These are phyloP conservation scores for Chromobotia macracanthus DNA, from an alignment of 2,797 vertebrate genomes.

Conservation along the genomic window DNA sequence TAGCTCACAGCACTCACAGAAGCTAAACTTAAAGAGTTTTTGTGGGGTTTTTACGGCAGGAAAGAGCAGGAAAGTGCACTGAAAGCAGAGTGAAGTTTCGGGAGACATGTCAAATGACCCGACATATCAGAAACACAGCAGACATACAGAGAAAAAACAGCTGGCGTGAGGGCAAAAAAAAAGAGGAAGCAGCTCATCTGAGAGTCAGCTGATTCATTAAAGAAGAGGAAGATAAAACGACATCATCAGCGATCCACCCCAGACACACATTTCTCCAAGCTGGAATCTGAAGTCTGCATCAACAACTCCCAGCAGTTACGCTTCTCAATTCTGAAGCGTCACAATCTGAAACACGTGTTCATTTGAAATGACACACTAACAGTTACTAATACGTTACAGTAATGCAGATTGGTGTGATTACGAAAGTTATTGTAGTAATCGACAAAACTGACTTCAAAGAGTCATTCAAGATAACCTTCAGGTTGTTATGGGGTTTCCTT, in stretches of 20 bases:
- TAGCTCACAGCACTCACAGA: too few relatives aligned
- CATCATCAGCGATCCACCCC: conserved; percentile 16
- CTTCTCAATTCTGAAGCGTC: conserved; percentile 4
- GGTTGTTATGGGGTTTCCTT: conserved; percentile 21
- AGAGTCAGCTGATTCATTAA: background rate
- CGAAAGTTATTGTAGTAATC: too few relatives aligned
- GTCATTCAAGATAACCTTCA: too few relatives aligned
- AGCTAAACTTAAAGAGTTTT: too few relatives aligned
- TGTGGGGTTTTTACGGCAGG: too few relatives aligned
- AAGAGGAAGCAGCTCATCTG: conserved; percentile 20
- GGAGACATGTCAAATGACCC: conserved; percentile 27
- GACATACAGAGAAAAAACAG: background rate
- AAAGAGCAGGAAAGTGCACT: background rate
- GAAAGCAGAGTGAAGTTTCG: conserved; percentile 28
- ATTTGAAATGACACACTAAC: background rate
- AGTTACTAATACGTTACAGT: too few relatives aligned
- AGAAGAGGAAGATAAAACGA: conserved; percentile 5
- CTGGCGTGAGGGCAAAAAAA: background rate
- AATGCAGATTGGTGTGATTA: too few relatives aligned
- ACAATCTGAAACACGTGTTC: background rate
- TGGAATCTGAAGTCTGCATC: background rate
- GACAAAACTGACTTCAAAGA: background rate
- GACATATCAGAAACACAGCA: conserved; percentile 1
- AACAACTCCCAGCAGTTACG: background rate
- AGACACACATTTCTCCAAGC: too few relatives aligned